Percentiles rank a stretch among this genome's conserved stretches.
phyloP scores from a whole-genome alignment of 2,113 vertebrate genomes.

The Pteronura brasiliensis region DNA sequence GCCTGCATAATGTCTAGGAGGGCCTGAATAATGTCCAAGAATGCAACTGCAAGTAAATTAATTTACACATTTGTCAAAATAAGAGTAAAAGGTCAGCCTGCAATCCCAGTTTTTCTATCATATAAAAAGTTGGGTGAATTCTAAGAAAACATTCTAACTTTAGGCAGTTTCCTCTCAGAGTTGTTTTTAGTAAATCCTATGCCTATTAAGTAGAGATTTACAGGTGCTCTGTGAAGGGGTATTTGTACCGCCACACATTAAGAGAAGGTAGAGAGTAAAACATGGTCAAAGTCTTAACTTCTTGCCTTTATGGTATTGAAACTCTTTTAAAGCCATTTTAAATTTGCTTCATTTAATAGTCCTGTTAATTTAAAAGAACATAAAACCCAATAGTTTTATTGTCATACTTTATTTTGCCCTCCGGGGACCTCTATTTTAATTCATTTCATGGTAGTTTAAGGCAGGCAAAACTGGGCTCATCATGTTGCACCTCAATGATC shows the following conservation, averaged over 20 bases:
- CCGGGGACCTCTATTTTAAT: conserved; percentile 14
- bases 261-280: conserved; percentile 30
- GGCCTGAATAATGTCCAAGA: background rate
- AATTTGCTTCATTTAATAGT: conserved; percentile 55
- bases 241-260: background rate
- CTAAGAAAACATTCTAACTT: background rate
- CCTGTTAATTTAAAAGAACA: conserved; percentile 54
- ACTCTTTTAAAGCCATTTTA: conserved; percentile 56
- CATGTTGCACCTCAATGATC: background rate
- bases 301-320: conserved; percentile 29
- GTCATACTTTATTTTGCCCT: conserved; percentile 24
- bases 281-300: background rate
- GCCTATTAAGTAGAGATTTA: conserved; percentile 36
- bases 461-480: background rate
- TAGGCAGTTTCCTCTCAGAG: background rate
- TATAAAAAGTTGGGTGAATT: background rate
- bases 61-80: conserved; percentile 11
- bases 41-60: background rate
- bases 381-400: conserved; percentile 42
- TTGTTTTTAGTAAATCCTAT: background rate
- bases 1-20: background rate
- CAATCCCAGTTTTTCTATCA: background rate
- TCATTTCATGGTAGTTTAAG: background rate
- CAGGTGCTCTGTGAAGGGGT: background rate
- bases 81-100: conserved; percentile 6